Base-by-base conservation (phyloP, 2,888 invertebrate genomes). In the Cyclophora albipunctata region DNA sequence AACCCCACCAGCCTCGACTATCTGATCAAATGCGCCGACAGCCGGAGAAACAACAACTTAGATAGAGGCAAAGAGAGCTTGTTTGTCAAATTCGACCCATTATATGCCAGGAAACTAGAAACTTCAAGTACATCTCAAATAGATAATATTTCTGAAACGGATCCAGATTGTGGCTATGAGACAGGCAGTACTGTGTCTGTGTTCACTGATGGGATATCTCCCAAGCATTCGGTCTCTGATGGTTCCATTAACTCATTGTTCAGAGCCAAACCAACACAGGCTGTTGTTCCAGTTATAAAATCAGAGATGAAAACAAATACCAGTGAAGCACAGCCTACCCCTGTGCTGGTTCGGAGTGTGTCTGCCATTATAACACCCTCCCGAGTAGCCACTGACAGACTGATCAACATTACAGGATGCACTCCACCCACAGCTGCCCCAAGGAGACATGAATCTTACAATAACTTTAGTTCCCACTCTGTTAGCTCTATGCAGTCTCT, bases 71-170 rank as follows among this genome's bases (percentile, higher is more conserved):
- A 92, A 53, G 91, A 93, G 69, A 93, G 93, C 49, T 81, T 93
- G 45, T 93, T 92, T 77, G 90, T 92, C 5, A 93, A 91, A 61
- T 92, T 91, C 63, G 92, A 92, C 67, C 91, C 91, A 3, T 64
- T 91, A 34, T 86, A 85, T 66, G 77, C 86, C 5, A 68, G 68
- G 45, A 73, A 71, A 50, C 57, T 67, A 34, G 68, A 70, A 45
- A 64, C 64, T 46, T 53, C 64, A 3, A 64, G 58, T 49, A 63
- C 67, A 47, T 49, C 61, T 7, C 63, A 67, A 43, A 64, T 71
- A 45, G 75, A 73, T 42, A 71, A 75, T 20, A 60, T 58, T 45
- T 63, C 66, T 20, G 77, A 80, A 48, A 71, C 75, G 3, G 85
- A 86, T 47, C 71, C 64, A 60, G 87, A 88, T 66, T 64, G 78